Conservation (phyloP, 2,888 invertebrate species). For the Schizotus pectinicornis region DNA sequence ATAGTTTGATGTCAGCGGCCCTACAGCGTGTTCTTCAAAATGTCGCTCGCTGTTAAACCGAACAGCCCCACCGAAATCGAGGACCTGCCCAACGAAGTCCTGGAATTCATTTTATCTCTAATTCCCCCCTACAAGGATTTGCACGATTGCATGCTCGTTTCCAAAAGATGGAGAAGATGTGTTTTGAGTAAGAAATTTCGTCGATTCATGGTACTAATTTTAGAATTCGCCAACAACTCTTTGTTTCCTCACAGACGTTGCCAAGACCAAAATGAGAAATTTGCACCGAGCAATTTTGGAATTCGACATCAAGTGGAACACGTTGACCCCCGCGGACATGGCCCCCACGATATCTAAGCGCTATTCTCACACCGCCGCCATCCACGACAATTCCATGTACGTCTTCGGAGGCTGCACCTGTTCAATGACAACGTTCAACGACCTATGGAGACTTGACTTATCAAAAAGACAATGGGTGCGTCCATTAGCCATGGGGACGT, state of each 20-base stretch:
- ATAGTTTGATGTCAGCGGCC: too few relatives aligned
- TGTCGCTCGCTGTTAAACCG: slow-evolving; percentile 4
- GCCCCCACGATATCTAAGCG: slow-evolving; percentile 84
- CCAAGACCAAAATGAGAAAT: slow-evolving; percentile 74
- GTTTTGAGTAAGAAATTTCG: slow-evolving; percentile 74
- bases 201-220: slow-evolving; percentile 34
- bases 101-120: slow-evolving; percentile 89
- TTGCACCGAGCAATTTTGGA: slow-evolving; percentile 78
- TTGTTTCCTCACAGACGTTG: slow-evolving; percentile 69
- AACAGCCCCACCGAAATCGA: slow-evolving; percentile 57
- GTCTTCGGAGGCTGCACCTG: slow-evolving; percentile 96
- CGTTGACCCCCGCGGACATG: slow-evolving; percentile 64
- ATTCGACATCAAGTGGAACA: slow-evolving; percentile 79
- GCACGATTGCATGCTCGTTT: slow-evolving; percentile 84
- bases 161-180: slow-evolving; percentile 84
- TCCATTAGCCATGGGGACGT: slow-evolving; percentile 81
- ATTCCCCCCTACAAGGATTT: slow-evolving; percentile 91
- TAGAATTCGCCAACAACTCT: slow-evolving; percentile 31
- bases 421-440: slow-evolving; percentile 94
- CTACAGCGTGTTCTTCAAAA: background rate
- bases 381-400: slow-evolving; percentile 86
- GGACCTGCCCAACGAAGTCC: slow-evolving; percentile 89
- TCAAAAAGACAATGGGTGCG: slow-evolving; percentile 85
- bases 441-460: slow-evolving; percentile 93
- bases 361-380: slow-evolving; percentile 90